phyloP scores from a whole-genome alignment of 1,140 invertebrate genomes.

The Heterodera schachtii region DNA sequence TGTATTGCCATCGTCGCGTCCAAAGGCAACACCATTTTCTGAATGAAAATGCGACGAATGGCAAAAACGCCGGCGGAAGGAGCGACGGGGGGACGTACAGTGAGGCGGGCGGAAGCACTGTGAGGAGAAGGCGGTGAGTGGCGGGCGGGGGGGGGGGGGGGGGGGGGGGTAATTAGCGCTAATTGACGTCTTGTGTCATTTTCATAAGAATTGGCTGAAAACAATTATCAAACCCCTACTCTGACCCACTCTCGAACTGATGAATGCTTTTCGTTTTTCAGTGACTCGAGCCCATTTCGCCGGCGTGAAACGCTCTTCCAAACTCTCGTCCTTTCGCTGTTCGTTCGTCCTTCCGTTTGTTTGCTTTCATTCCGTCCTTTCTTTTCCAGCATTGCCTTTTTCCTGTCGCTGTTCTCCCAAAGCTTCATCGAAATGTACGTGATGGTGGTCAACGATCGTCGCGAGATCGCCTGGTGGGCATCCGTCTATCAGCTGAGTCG shows the following conservation, averaged over 20 bases:
- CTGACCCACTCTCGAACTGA: too few species aligned
- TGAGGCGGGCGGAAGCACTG: neutral
- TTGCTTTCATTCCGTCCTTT: neutral
- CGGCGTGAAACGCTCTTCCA: slow-evolving; percentile 62
- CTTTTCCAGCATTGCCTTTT: slow-evolving; percentile 49
- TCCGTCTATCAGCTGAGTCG: slow-evolving; percentile 51
- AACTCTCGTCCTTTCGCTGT: slow-evolving; percentile 60
- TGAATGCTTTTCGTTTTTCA: slow-evolving; percentile 16
- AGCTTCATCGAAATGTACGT: slow-evolving; percentile 64
- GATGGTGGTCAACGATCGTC: slow-evolving; percentile 61
- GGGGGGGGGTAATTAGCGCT: neutral
- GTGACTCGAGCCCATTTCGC: slow-evolving; percentile 59
- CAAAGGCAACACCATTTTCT: slow-evolving; percentile 58
- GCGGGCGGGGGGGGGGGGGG: too few species aligned
- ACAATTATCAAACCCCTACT: too few species aligned
- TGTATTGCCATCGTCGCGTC: slow-evolving; percentile 60
- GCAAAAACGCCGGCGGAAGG: slow-evolving; percentile 3
- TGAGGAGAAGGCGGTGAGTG: slow-evolving; percentile 16
- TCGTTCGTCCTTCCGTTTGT: neutral
- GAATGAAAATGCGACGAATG: slow-evolving; percentile 1
- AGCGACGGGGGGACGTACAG: slow-evolving; percentile 9
- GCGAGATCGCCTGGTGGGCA: slow-evolving; percentile 50
- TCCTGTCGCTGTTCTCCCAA: slow-evolving; percentile 61
- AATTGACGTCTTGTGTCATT: too few species aligned
- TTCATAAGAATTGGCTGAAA: too few species aligned